These are phyloP conservation scores for Lagopus leucura DNA, from an alignment of 2,113 vertebrate genomes.

Conservation along the genomic window DNA sequence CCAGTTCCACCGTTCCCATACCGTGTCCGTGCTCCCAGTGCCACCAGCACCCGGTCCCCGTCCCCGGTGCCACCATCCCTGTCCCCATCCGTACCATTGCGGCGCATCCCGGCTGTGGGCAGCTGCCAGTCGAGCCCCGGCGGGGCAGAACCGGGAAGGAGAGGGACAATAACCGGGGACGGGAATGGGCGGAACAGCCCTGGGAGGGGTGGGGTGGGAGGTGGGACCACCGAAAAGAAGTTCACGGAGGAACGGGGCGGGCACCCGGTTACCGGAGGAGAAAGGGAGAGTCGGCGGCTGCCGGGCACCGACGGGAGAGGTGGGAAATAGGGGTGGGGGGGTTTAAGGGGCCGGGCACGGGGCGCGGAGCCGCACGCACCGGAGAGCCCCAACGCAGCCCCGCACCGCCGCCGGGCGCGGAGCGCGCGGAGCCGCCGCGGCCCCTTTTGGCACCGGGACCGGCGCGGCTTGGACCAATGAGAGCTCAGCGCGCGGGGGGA, in stretches of 20 bases:
- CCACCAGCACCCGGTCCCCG: not conserved
- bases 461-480: not conserved
- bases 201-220: no score
- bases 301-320: not conserved
- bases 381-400: not conserved
- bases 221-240: not conserved
- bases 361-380: not conserved
- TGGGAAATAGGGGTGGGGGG: no score
- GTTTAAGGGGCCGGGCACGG: not conserved
- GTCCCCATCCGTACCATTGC: not conserved
- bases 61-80: not conserved
- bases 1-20: not conserved
- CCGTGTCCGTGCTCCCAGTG: not conserved
- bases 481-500: not conserved
- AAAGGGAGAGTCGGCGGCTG: not conserved
- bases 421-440: not conserved
- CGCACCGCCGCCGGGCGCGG: not conserved
- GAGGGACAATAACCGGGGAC: not conserved
- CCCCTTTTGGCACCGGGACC: not conserved
- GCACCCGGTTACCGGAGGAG: not conserved
- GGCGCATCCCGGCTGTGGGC: slow-evolving; percentile 8
- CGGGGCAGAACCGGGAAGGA: not conserved
- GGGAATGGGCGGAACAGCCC: not conserved
- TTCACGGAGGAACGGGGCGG: not conserved
- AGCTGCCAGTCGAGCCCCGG: slow-evolving; percentile 5